Conservation (phyloP, 2,113 vertebrate genomes). For the Siniperca chuatsi region DNA sequence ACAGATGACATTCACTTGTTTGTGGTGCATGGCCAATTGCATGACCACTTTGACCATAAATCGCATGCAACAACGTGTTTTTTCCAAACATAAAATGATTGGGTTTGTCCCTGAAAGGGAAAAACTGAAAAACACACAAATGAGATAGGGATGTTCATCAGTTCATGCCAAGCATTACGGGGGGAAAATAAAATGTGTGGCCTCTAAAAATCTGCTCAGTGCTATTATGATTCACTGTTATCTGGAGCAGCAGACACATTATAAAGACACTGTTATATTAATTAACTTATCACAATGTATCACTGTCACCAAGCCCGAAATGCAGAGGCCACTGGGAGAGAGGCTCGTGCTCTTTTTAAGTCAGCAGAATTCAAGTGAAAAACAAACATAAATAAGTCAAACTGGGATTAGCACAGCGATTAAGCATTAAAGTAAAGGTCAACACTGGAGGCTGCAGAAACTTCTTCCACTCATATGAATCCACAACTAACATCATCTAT, state of each 20-base stretch:
- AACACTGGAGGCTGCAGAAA: conserved; percentile 34
- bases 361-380: not conserved
- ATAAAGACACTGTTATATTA: conserved; percentile 39
- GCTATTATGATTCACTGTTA: conserved; percentile 47
- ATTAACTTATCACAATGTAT: conserved; percentile 68
- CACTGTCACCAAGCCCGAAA: conserved; percentile 39
- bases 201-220: conserved; percentile 33
- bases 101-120: not conserved
- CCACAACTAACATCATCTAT: not conserved
- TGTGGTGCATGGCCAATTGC: too few species aligned
- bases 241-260: conserved; percentile 52
- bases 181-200: conserved; percentile 11
- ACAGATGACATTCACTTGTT: not conserved
- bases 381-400: conserved; percentile 41
- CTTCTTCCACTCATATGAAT: not conserved
- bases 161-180: not conserved
- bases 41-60: not conserved
- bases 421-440: conserved; percentile 55
- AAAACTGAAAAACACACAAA: not conserved
- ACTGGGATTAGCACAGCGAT: conserved; percentile 43
- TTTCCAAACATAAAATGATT: not conserved
- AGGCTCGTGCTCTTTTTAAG: conserved; percentile 15
- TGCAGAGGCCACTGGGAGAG: conserved; percentile 32
- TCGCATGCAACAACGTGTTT: not conserved
- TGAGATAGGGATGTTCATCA: not conserved